A percentile compares a stretch with the other conserved stretches of the same genome.
phyloP scores from a whole-genome alignment of 2,113 vertebrate species.

The Cryptomyrus ogoouensis region DNA sequence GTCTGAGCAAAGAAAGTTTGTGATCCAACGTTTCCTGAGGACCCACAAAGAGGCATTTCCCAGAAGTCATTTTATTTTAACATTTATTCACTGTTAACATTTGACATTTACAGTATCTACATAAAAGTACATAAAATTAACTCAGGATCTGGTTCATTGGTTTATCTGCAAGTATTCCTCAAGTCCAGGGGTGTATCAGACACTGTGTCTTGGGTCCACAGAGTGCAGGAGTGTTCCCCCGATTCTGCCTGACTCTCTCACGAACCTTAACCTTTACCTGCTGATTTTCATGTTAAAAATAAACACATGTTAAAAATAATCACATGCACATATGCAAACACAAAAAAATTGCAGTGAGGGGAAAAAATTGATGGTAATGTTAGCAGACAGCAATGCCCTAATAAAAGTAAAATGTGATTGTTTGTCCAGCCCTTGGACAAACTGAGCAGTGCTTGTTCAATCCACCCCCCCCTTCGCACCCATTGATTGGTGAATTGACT shows the following conservation, averaged over 20 bases:
- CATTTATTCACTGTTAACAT: background rate
- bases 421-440: background rate
- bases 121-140: background rate
- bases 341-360: background rate
- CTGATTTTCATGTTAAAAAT: background rate
- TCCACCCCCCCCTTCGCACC: background rate
- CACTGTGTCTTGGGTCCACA: background rate
- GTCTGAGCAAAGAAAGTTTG: background rate
- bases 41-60: background rate
- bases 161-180: background rate
- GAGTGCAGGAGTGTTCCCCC: background rate
- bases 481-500: background rate
- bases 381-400: background rate
- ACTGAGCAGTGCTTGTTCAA: background rate
- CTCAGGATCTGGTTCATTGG: background rate
- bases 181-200: background rate
- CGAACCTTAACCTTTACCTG: background rate
- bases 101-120: background rate
- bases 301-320: background rate
- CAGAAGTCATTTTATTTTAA: background rate
- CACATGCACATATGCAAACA: background rate
- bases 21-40: background rate
- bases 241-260: background rate
- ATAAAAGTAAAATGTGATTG: conserved; percentile 3
- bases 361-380: background rate